Evolutionary conservation across 1,140 invertebrate genomes (phyloP), one percentile per base, ranked within the genome.

Genomic region (Diorhabda elongata): DNA sequence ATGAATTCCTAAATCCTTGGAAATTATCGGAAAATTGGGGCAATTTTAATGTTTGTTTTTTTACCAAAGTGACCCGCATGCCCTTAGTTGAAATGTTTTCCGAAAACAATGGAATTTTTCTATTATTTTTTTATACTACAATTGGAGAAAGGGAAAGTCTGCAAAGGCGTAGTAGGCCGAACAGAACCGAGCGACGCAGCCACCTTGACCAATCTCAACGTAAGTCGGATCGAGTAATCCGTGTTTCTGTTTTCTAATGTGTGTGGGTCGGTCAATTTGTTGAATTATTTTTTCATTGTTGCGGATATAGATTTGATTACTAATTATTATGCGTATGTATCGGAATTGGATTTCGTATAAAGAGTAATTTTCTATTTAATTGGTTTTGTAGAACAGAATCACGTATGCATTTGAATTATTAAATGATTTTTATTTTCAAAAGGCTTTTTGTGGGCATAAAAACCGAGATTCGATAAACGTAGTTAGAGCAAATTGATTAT

Each of bases 151-250:
- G 74, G 74, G 74, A 76, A 76, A 76, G 74, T 76, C 66, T 68
- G 64, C 71, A 68, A 59, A 65, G 62, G 66, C 71, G 73, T 71
- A 61, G 65, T 66, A 58, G 64, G 60, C 66, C 74, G 72, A 72
- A 65, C 4, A 26, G n/a, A 43, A 44, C 52, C 75, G 75, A 70
- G 42, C 69, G 68, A 68, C 66, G 69, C 64, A 71, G 72, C 71
- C 74, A 75, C 75, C 75, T 76, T 76, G 75, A 76, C 75, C 75
- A 76, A 76, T 76, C 75, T 76, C 75, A 76, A 76, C 71, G 57
- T 75, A 73, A 75, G 62, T 75, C 73, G 71, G 69, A 67, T 73
- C 73, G 71, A 72, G 69, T 73, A 70, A 71, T 63, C 68, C 71
- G 67, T 58, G 69, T 73, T 73, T 45, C 47, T 52, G 47, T 52